phyloP scores from a whole-genome alignment of 2,113 vertebrate species.

The Dolichotis patagonum region DNA sequence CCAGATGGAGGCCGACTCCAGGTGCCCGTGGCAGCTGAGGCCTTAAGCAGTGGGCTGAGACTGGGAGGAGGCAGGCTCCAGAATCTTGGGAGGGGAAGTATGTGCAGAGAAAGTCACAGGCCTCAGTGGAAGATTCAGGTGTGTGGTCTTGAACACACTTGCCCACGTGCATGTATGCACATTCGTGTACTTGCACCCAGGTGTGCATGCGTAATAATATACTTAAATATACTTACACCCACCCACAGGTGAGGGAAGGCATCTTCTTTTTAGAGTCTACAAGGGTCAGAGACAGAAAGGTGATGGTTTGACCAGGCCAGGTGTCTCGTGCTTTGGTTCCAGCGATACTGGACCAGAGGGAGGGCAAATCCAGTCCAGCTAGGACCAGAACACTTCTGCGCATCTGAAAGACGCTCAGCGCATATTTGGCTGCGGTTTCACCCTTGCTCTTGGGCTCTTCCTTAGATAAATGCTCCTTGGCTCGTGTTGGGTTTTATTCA shows the following conservation, averaged over 20 bases:
- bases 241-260: rapidly evolving
- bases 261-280: neutral
- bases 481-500: rapidly evolving
- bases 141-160: neutral
- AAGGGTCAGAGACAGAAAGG: neutral
- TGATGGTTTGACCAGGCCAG: neutral
- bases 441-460: no score
- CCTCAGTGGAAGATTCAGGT: rapidly evolving
- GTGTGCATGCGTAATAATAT: no score
- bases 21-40: neutral
- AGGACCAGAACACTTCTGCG: neutral
- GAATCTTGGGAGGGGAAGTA: neutral
- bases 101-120: neutral
- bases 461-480: neutral
- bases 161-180: rapidly evolving
- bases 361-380: neutral
- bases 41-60: neutral
- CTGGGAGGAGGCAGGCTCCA: rapidly evolving
- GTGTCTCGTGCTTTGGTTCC: neutral
- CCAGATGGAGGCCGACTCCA: neutral
- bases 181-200: no score
- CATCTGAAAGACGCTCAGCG: rapidly evolving
- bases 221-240: no score
- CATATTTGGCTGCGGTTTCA: no score
- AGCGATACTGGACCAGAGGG: neutral